Percentiles rank a stretch among this genome's conserved stretches.
Conservation (phyloP, 1,140 invertebrate genomes). For the Lepidurus apus region DNA sequence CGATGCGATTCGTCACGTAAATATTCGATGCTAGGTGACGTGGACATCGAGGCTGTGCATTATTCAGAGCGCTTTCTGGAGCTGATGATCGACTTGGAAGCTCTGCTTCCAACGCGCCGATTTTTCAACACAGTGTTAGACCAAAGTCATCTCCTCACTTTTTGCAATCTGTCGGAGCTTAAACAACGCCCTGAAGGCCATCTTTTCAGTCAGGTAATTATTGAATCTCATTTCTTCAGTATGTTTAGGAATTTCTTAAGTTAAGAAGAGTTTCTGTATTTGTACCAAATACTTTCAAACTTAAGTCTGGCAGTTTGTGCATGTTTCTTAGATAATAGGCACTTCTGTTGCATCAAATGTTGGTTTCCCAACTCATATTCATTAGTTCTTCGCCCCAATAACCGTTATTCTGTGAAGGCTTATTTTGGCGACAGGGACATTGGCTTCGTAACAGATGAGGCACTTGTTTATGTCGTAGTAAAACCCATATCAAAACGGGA, state of each 20-base stretch:
- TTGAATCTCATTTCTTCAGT: background rate
- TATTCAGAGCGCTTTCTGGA: slow-evolving; percentile 96
- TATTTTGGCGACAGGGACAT: background rate
- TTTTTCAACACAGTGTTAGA: slow-evolving; percentile 97
- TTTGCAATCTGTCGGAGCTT: slow-evolving; percentile 75
- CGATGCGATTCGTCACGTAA: slow-evolving; percentile 19
- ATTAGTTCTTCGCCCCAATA: slow-evolving; percentile 4
- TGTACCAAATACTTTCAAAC: slow-evolving; percentile 21
- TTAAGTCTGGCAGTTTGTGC: background rate
- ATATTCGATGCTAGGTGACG: slow-evolving; percentile 44
- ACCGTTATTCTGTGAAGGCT: background rate
- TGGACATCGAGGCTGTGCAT: slow-evolving; percentile 57
- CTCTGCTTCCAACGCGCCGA: slow-evolving; percentile 84
- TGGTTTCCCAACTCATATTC: background rate
- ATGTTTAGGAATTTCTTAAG: background rate
- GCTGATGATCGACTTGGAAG: slow-evolving; percentile 92
- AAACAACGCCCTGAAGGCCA: slow-evolving; percentile 73
- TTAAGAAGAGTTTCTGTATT: slow-evolving; percentile 28
- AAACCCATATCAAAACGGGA: background rate
- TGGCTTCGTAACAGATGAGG: background rate
- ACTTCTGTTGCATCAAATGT: background rate
- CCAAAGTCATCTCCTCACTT: slow-evolving; percentile 87
- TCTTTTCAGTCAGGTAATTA: slow-evolving; percentile 79
- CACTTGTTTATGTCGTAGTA: background rate
- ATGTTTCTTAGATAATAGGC: background rate